Base-by-base conservation (phyloP, 2,113 vertebrate genomes). In the Lagopus muta region DNA sequence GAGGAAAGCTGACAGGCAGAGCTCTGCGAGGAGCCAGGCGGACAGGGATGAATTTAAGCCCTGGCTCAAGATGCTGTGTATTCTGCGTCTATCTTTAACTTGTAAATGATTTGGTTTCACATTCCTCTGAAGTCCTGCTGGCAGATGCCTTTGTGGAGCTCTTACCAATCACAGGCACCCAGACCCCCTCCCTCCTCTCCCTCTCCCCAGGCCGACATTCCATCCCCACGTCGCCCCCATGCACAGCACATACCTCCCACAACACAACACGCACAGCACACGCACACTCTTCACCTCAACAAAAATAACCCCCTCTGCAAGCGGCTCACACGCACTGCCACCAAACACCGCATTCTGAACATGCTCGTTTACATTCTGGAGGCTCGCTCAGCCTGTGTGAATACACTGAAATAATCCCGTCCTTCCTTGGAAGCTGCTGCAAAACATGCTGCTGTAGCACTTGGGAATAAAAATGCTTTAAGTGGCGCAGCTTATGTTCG, bases 11-110 rank as follows among this genome's bases (percentile, higher is more conserved):
- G 90, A 86, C 75, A 89, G 88, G 85, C 89, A 82, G 92, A 94
- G 85, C 89, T 88, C 94, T 75, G 73, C 32, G 67, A 96, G 86
- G 82, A 95, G 91, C 91, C 92, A 81, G 94, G 92, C 95, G 76
- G 94, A 96, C 95, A 97, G 93, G 93, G 89, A 93, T 97, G 97
- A 97, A 98, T 98, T 98, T 97, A 98, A 98, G 98, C 96, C 97
- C 97, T 96, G 98, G 97, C 97, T 97, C 96, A 95, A 97, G 96
- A 97, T 96, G 96, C 97, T 97, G 96, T 94, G 96, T 98, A 92
- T 86, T 97, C 98, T 96, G 98, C 78, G 97, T 98, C 99, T 99
- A 99, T 99, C 98, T 99, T 99, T 99, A 99, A 99, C 99, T 98
- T 98, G 96, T 98, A 98, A 98, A 98, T 97, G 98, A 98, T 98